phyloP scores from a whole-genome alignment of 53 echinoderm and acorn worm genomes.

The Paelopatides confundens region DNA sequence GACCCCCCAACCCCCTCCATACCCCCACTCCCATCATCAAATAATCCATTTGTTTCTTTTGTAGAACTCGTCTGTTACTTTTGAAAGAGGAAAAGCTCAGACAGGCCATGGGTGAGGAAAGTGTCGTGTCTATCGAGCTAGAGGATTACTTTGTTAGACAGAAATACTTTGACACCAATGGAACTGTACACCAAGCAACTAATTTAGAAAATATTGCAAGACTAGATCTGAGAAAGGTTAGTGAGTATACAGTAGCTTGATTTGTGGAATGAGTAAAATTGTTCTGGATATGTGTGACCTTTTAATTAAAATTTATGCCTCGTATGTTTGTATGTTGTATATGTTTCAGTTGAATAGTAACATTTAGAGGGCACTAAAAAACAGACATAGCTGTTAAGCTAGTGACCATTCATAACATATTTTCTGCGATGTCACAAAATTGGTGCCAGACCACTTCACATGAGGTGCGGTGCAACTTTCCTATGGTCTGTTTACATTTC shows the following conservation, averaged over 20 bases:
- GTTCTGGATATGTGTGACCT: too few relatives aligned
- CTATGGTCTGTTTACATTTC: too few relatives aligned
- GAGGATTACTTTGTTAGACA: slow-evolving; percentile 82
- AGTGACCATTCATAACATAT: too few relatives aligned
- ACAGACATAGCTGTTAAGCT: too few relatives aligned
- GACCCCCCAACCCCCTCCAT: too few relatives aligned
- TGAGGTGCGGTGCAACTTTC: too few relatives aligned
- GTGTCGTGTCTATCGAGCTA: slow-evolving; percentile 68
- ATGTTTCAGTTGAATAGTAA: neutral
- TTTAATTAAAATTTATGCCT: too few relatives aligned
- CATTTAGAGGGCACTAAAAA: neutral
- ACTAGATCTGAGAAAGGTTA: slow-evolving; percentile 35
- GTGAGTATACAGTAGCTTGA: too few relatives aligned
- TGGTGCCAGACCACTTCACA: too few relatives aligned
- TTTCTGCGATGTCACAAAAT: too few relatives aligned
- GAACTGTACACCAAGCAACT: slow-evolving; percentile 31
- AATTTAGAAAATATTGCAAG: slow-evolving; percentile 21
- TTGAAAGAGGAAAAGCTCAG: slow-evolving; percentile 69
- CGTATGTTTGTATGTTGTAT: neutral
- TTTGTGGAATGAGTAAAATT: too few relatives aligned
- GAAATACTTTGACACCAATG: slow-evolving; percentile 94
- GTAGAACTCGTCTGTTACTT: slow-evolving; percentile 75
- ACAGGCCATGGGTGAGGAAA: slow-evolving; percentile 60
- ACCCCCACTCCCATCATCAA: too few relatives aligned
- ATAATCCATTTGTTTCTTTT: neutral